Conservation (phyloP, 2,888 invertebrate species). For the Elysia crispata region DNA sequence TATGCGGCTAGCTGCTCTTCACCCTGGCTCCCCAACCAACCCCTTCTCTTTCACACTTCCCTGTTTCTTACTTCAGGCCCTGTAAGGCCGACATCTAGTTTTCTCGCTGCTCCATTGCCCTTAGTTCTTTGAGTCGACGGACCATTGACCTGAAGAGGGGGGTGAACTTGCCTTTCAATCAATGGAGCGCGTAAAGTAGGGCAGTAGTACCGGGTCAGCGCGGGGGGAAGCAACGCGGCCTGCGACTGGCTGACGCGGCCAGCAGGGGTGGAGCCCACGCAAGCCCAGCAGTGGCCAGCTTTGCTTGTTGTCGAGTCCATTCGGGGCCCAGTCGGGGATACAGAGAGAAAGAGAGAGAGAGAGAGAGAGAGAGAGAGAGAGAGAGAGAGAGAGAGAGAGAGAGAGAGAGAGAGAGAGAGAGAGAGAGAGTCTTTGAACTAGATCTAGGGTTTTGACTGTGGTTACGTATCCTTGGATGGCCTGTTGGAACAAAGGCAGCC, state of each 20-base stretch:
- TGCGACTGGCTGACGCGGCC: constrained; percentile 45
- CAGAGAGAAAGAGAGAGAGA: no score
- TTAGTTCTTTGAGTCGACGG: not conserved
- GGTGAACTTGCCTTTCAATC: constrained; percentile 39
- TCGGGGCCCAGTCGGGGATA: constrained; percentile 34
- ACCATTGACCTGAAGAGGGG: constrained; percentile 44
- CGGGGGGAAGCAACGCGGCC: constrained; percentile 43
- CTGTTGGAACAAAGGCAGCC: no score
- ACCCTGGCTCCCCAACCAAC: not conserved
- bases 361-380: no score
- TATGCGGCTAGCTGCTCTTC: no score
- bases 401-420: no score
- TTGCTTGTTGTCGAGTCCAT: constrained; percentile 14
- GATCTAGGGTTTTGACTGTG: no score
- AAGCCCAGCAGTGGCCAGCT: constrained; percentile 41
- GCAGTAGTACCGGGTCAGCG: constrained; percentile 46
- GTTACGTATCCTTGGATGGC: no score
- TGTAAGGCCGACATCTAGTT: no score
- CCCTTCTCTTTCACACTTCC: not conserved
- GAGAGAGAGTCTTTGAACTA: no score
- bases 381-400: no score
- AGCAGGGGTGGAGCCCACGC: constrained; percentile 46
- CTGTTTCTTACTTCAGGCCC: not conserved
- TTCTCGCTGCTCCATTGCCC: no score
- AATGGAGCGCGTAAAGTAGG: constrained; percentile 48